Base-by-base conservation (phyloP, 2,797 vertebrate genomes). In the Microcaecilia unicolor region DNA sequence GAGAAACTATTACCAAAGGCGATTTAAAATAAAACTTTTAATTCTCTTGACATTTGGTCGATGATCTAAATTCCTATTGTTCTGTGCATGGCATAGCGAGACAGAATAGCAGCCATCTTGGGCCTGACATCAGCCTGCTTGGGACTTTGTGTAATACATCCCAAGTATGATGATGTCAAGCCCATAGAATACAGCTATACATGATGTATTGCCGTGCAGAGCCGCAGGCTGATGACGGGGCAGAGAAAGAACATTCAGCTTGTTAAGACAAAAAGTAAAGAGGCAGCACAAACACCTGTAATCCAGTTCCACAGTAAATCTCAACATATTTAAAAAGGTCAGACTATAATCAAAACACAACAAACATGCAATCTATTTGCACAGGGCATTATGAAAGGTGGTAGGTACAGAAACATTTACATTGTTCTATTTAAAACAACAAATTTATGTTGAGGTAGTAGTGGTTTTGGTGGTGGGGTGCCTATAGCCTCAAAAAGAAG, bases 121-220 rank as follows among this genome's bases (percentile, higher is more conserved):
- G 71, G 62, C 69, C 74, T 65, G 70, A 77, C 74, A 77, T 77
- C 74, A 72, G 43, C 62, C 67, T 68, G 51, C 71, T 64, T 73
- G 71, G 67, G 69, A 70, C 61, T 74, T 70, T 33, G 64, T 70
- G 64, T 73, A 48, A 68, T 67, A 77, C 39, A 77, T 77, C 74
- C 60, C 74, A 74, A 77, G 74, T 70, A 73, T 73, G 74, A 73
- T 74, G 74, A 77, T 77, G 74, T 77, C 74, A 77, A 77, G 54
- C 74, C 71, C 74, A 77, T 51, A 47, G 65, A 68, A 60, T 60
- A 73, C 64, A 77, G 69, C 67, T 71, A 43, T 52, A 58, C 58
- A 61, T 47, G 58, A 61, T 36, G 60, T 67, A 55, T 64, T 33
- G 30, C 44, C 49, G 63, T 42, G 55, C 30, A 4, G 3, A 46